A percentile compares a stretch with the other conserved stretches of the same genome.
Evolutionary conservation across 2,113 vertebrate genomes (phyloP).

Genomic region (Sinocyclocheilus anophthalmus): DNA sequence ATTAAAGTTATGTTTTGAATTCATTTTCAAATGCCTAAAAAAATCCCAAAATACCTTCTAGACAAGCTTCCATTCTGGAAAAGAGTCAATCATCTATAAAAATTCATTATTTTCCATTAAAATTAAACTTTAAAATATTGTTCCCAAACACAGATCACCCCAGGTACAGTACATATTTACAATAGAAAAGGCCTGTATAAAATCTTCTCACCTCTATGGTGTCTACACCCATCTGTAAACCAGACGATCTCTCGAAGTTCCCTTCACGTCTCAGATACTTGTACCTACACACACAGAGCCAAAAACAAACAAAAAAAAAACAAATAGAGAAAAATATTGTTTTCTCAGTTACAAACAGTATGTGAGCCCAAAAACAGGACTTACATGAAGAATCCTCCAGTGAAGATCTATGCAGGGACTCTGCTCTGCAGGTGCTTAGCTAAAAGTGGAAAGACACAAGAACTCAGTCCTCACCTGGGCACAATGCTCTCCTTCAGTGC

Average conservation of each 20-base stretch:
- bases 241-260: conserved; percentile 94
- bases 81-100: neutral
- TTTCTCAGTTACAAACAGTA: neutral
- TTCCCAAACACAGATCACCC: neutral
- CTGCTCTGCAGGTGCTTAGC: neutral
- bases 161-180: too few relatives aligned
- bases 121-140: neutral
- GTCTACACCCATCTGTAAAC: conserved; percentile 92
- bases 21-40: neutral
- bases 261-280: conserved; percentile 89
- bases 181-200: too few relatives aligned
- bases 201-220: conserved; percentile 82
- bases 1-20: neutral
- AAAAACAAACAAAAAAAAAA: neutral
- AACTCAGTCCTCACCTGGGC: conserved; percentile 78
- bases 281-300: conserved; percentile 75
- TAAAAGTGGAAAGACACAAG: neutral
- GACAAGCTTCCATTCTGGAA: neutral
- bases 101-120: neutral
- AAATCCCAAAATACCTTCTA: neutral
- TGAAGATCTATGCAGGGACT: neutral
- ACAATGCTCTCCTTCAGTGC: conserved; percentile 83
- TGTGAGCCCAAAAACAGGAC: neutral
- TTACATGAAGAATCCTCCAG: neutral
- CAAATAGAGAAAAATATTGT: neutral